Conservation (phyloP, 2,113 vertebrate genomes). For the Ovis canadensis region DNA sequence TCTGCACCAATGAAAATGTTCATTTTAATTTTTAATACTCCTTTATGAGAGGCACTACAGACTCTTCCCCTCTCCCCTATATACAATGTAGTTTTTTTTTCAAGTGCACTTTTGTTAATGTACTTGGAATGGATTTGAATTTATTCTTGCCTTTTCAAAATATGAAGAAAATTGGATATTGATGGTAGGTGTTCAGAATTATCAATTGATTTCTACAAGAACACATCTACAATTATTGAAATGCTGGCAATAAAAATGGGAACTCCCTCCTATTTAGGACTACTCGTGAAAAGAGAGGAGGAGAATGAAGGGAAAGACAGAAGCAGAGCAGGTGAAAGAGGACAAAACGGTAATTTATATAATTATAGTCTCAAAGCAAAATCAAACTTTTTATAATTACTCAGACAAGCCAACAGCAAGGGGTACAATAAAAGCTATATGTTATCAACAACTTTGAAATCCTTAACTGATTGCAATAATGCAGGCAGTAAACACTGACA, state of each 20-base stretch:
- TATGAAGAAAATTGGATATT: conserved; percentile 74
- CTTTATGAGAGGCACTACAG: conserved; percentile 66
- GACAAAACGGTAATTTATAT: conserved; percentile 62
- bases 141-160: conserved; percentile 73
- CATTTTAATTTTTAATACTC: conserved; percentile 78
- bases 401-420: background rate
- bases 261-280: conserved; percentile 43
- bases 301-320: background rate
- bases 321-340: background rate
- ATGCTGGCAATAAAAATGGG: conserved; percentile 59
- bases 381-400: conserved; percentile 52
- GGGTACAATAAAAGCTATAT: conserved; percentile 40
- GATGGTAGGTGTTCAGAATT: conserved; percentile 67
- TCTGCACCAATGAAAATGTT: conserved; percentile 72
- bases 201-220: conserved; percentile 75
- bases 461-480: conserved; percentile 57
- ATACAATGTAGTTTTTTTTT: conserved; percentile 5
- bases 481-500: conserved; percentile 25
- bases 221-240: conserved; percentile 69
- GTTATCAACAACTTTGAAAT: conserved; percentile 31
- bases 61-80: background rate
- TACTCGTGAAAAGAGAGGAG: background rate
- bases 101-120: conserved; percentile 59
- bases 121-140: conserved; percentile 68
- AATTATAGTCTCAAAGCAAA: conserved; percentile 60